A percentile compares a stretch with the other conserved stretches of the same genome.
These are phyloP conservation scores for Macropodus opercularis DNA, from an alignment of 2,797 vertebrate species.

Conservation along the genomic window DNA sequence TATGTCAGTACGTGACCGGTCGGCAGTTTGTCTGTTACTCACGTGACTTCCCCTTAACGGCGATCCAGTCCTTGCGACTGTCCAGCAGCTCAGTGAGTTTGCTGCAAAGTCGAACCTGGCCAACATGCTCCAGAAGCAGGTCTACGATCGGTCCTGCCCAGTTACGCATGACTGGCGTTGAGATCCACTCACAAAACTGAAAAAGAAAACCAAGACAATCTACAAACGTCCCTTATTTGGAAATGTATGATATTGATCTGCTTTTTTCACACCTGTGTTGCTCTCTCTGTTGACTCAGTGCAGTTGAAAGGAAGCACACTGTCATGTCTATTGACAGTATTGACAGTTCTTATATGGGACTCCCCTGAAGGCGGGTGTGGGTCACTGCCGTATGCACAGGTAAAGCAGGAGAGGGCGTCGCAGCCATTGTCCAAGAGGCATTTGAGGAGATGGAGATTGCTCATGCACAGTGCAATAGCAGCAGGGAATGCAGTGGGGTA, in stretches of 20 bases:
- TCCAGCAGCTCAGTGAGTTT: slow-evolving; percentile 88
- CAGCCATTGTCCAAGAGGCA: slow-evolving; percentile 91
- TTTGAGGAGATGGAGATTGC: slow-evolving; percentile 87
- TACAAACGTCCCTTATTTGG: not conserved
- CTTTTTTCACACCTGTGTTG: slow-evolving; percentile 80
- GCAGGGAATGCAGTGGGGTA: slow-evolving; percentile 88
- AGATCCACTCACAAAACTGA: slow-evolving; percentile 97
- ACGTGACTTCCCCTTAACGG: slow-evolving; percentile 91
- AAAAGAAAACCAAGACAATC: slow-evolving; percentile 29
- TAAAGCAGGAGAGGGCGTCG: slow-evolving; percentile 87
- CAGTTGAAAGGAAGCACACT: slow-evolving; percentile 53
- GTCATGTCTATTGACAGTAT: slow-evolving; percentile 29
- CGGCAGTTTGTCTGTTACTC: slow-evolving; percentile 50
- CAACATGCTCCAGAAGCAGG: slow-evolving; percentile 92
- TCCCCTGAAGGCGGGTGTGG: slow-evolving; percentile 79
- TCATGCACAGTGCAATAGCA: slow-evolving; percentile 87
- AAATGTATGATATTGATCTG: not conserved
- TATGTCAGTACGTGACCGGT: not conserved
- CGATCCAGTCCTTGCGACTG: slow-evolving; percentile 87
- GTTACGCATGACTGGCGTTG: slow-evolving; percentile 82
- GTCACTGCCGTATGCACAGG: slow-evolving; percentile 82
- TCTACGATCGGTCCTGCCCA: slow-evolving; percentile 90
- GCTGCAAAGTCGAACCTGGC: slow-evolving; percentile 89
- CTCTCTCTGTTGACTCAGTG: slow-evolving; percentile 41
- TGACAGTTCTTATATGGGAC: slow-evolving; percentile 24